Base-by-base conservation (phyloP, 2,888 invertebrate species). In the Caenorhabditis auriculariae region DNA sequence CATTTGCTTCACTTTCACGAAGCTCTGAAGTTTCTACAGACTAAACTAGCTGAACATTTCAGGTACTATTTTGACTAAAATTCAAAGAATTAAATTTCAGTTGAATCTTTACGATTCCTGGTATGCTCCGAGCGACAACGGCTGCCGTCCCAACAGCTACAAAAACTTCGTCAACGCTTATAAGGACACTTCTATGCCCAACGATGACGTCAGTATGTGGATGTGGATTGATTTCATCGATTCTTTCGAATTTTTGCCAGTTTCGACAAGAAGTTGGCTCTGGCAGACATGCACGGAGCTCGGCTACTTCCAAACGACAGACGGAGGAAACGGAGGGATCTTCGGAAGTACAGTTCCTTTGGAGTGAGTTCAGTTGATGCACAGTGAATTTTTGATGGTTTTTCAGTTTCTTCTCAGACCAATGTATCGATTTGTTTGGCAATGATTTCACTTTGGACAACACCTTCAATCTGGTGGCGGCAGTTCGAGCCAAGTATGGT, bases 231-330 rank as follows among this genome's bases (percentile, higher is more conserved):
- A 29, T 21, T 28, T 4, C 26, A 12, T 19, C 15, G 9, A 39
- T 54, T 39, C 21, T 27, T 21, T 21, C 21, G 1, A 12, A 2
- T 43, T 32, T 23, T 9, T 51, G 61, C 52, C 56, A 69, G 70
- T 61, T 21, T 47, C 58, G n/a, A 54, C 54, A 38, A 88, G 93
- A 0, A 91, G 91, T 77, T 94, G 93, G 94, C 88, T 87, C 60
- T 94, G 92, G 82, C 94, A 94, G 83, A 93, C 93, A 0, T 95
- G 94, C 82, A 91, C 91, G 0, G 94, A 94, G 82, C 93, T 93
- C 82, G 94, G 93, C 26, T 94, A 90, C 83, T 94, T 89, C 83
- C 94, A 94, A 84, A 90, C 91, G 0, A 91, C 93, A 0, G 87
- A 88, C 61, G 60, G 62, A 26, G 67, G 63, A 42, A 69, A 69